These are phyloP conservation scores for Drosophila diplacantha DNA, from an alignment of 2,888 invertebrate genomes.

Conservation along the genomic window DNA sequence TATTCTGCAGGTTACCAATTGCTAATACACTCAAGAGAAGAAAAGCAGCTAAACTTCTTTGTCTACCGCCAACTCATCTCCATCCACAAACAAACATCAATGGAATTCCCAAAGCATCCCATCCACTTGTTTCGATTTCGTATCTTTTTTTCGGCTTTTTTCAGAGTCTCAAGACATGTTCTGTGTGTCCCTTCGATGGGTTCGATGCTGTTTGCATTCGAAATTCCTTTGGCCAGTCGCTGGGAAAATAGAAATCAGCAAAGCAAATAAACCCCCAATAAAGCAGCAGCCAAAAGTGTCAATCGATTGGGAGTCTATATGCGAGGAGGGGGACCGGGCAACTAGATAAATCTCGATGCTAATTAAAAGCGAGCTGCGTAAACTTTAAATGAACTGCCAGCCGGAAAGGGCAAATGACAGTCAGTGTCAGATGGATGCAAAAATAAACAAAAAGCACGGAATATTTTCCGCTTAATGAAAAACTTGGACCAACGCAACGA, in stretches of 20 bases:
- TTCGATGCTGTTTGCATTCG: conserved; percentile 63
- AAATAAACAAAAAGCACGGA: conserved; percentile 33
- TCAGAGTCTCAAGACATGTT: conserved; percentile 17
- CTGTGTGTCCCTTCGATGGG: conserved; percentile 17
- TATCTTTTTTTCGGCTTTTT: conserved; percentile 3
- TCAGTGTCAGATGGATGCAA: conserved; percentile 36
- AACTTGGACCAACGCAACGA: conserved; percentile 51
- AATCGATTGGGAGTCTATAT: conserved; percentile 51
- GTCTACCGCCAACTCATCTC: conserved; percentile 21
- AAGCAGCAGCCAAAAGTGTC: conserved; percentile 61
- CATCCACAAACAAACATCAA: conserved; percentile 10
- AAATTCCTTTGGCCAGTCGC: conserved; percentile 64
- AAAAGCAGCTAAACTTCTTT: conserved; percentile 6
- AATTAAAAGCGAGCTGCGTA: conserved; percentile 59
- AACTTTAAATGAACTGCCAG: conserved; percentile 70
- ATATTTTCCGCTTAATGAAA: conserved; percentile 52
- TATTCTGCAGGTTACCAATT: conserved; percentile 22
- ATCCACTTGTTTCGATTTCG: conserved; percentile 4
- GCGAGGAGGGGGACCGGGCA: background rate
- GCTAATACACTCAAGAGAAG: conserved; percentile 48
- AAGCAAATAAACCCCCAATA: conserved; percentile 71
- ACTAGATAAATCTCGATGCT: conserved; percentile 39
- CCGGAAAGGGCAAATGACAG: conserved; percentile 46
- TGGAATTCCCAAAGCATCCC: conserved; percentile 22
- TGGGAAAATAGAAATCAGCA: conserved; percentile 69